Evolutionary conservation across 2,113 vertebrate genomes (phyloP), one percentile per base, ranked within the genome.

Genomic region (Urocitellus parryii): DNA sequence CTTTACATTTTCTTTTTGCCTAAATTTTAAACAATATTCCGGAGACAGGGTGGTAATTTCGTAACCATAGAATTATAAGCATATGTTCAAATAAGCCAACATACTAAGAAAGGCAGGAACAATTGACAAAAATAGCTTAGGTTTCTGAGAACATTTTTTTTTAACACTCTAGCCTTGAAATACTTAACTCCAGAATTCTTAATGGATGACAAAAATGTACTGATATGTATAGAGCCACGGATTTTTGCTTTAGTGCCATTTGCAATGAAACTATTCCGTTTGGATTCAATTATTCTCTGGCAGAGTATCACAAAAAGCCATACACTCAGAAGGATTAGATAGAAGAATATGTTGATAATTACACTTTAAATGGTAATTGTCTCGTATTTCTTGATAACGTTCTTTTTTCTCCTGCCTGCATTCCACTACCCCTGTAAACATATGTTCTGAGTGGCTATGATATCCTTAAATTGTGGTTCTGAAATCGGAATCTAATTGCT

Each of bases 341-440:
- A 42, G n/a, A 85, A 82, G 51, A 88, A 76, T 79, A 74, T 80
- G 34, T 51, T 83, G 48, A 72, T 80, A 84, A 88, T 90, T 92
- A 29, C 17, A 68, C 6, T 92, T 79, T 65, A 79, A 92, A 68
- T 84, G 56, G 24, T 79, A 83, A 95, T 90, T 94, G 24, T 81
- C 48, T 94, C 34, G 68, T 70, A 83, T 87, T 95, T 90, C 29
- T 92, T 68, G 22, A 76, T 79, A 79, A 45, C 79, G 18, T 20
- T 83, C 8, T 37, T 87, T 48, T 70, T 82, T 91, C 22, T 27
- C 67, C 58, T 80, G 3, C 2, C 2, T 94, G 27, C 2, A 63
- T 61, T 61, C 17, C 39, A 51, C 45, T 73, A 68, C 13, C 24
- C 24, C 29, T 53, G 5, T 84, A 88, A 85, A 88, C 78, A 94